Evolutionary conservation across 2,113 vertebrate genomes (phyloP), one percentile per base, ranked within the genome.

Genomic region (Tyrannus savana): DNA sequence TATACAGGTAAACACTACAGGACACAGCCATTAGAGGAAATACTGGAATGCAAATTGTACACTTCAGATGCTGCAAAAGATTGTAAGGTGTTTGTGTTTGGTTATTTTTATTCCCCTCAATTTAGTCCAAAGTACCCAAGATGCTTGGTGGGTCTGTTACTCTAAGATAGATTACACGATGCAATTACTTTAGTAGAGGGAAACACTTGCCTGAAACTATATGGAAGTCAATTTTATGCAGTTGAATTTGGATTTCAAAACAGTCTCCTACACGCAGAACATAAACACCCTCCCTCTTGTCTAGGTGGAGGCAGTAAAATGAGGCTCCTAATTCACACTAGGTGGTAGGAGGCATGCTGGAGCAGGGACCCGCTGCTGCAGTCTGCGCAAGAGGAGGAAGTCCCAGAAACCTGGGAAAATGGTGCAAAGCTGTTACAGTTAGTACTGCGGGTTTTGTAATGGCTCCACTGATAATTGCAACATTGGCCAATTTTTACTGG

Each of bases 231-330:
- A 75, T 87, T 92, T 83, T 68, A 55, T 82, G 52, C 68, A 78
- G 64, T 50, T 78, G 42, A 95, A 78, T 94, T 94, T 95, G 84
- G 96, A 95, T 97, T 93, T 87, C 90, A 82, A 94, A 97, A 56
- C 30, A 47, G 37, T 60, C 87, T 84, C 94, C 68, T 71, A 52
- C 69, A 67, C 0, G 0, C n/a, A 71, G 37, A 76, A 73, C 44
- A 66, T 50, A 93, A 96, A 74, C 63, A 49, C 19, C 10, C 35
- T 93, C 79, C 89, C 71, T 93, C 39, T 75, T 4, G 0, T 88
- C 71, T 75, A 90, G 95, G 85, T 77, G 47, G 52, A 95, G 74
- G 59, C 75, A 93, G 46, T 79, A 62, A 94, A 97, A 87, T 14
- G 72, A 97, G 55, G 72, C 64, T 90, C 49, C 92, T 93, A 91